These are phyloP conservation scores for Notocelia uddmanniana DNA, from an alignment of 2,888 invertebrate genomes.

Conservation along the genomic window DNA sequence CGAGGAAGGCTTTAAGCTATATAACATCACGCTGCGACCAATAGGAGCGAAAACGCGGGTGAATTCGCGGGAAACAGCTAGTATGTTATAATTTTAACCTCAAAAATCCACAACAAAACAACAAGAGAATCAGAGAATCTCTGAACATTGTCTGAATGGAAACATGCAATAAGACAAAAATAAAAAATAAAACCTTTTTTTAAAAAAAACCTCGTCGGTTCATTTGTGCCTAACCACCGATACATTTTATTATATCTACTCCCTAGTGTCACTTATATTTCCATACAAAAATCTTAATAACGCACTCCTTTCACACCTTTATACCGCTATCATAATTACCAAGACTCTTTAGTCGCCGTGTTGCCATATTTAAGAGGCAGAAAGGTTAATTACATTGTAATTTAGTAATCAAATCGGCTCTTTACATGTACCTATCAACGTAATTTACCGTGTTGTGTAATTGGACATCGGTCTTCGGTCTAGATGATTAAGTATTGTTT, in stretches of 20 bases:
- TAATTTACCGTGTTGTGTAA: slow-evolving; percentile 24
- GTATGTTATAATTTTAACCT: no score
- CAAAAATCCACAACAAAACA: no score
- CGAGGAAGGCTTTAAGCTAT: no score
- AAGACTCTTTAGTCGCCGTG: slow-evolving; percentile 18
- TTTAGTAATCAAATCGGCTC: slow-evolving; percentile 31
- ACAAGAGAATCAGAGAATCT: no score
- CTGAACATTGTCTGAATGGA: no score
- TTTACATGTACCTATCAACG: slow-evolving; percentile 20
- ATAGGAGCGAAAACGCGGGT: no score
- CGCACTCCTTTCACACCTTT: slow-evolving; percentile 18
- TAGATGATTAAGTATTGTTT: slow-evolving; percentile 7
- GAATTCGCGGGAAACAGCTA: no score
- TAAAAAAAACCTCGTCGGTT: no score
- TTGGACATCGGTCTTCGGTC: slow-evolving; percentile 3
- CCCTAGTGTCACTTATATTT: slow-evolving; percentile 13
- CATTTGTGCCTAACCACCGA: not conserved
- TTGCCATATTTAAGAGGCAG: slow-evolving; percentile 28
- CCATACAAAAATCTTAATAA: slow-evolving; percentile 26
- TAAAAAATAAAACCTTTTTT: no score
- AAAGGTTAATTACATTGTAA: slow-evolving; percentile 38
- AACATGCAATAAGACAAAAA: no score
- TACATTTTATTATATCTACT: not conserved
- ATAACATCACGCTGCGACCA: no score
- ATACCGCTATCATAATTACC: slow-evolving; percentile 18